Evolutionary conservation across 2,797 vertebrate species (phyloP).

Genomic region (Prionace glauca): DNA sequence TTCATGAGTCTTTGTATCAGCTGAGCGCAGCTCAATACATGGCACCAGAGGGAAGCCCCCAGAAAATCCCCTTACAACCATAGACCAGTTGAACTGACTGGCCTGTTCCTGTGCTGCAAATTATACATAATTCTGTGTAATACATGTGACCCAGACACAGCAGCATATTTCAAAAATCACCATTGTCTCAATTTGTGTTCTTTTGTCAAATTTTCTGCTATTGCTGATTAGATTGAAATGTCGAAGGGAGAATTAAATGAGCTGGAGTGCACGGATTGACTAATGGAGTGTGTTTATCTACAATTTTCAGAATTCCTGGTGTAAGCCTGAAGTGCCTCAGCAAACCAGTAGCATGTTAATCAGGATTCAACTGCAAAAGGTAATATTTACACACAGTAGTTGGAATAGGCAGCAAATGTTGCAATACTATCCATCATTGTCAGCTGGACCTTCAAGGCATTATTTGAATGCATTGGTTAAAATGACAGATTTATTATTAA

Average conservation of each 20-base stretch:
- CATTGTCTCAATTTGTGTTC: not conserved
- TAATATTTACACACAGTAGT: constrained; percentile 14
- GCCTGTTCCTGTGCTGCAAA: not conserved
- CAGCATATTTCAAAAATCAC: not conserved
- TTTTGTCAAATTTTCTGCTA: not conserved
- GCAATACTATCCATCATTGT: constrained; percentile 17
- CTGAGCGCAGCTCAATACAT: too few relatives aligned
- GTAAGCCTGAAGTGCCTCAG: not conserved
- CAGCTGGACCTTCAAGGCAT: constrained; percentile 33
- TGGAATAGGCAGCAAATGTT: constrained; percentile 31
- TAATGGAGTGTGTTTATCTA: not conserved
- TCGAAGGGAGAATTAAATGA: constrained; percentile 1
- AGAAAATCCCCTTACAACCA: too few relatives aligned
- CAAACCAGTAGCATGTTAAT: not conserved
- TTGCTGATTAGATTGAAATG: not conserved
- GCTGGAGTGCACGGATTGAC: not conserved
- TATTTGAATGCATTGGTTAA: constrained; percentile 30
- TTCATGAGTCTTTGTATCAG: too few relatives aligned
- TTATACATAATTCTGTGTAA: not conserved
- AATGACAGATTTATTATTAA: constrained; percentile 32
- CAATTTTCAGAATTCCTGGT: not conserved
- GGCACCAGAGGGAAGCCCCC: too few relatives aligned
- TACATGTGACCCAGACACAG: not conserved
- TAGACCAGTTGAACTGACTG: not conserved
- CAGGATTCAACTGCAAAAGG: constrained; percentile 21